Evolutionary conservation across 92 coral and sea anemone genomes (phyloP), one percentile per base, ranked within the genome.

Genomic region (Desmophyllum pertusum): DNA sequence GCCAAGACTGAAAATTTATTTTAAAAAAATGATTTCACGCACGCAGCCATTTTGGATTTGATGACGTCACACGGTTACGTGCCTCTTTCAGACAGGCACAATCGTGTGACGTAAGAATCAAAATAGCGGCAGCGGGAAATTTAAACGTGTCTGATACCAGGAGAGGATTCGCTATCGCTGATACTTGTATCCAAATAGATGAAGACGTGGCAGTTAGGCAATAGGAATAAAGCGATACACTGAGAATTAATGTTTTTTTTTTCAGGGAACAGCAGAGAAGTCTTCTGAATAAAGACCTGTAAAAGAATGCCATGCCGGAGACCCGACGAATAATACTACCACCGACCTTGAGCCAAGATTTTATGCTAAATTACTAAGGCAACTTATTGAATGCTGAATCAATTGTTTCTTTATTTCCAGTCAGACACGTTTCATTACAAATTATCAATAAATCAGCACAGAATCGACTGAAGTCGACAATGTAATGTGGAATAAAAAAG

Each of bases 231-330:
- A 40, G 43, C 23, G 19, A 3, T 5, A 7, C 21, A 69, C 9
- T 35, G 7, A 0, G 17, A 7, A 15, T 15, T 74, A 27, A 7
- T 55, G 21, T 6, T 6, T 63, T 31, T 27, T 27, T 33, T 35
- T 80, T 15, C 61, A 80, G 84, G 76, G 35, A 5, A 66, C 33
- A 33, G 52, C 63, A 36, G 71, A 67, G 15, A 66, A 36, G 30
- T 67, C 73, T 35, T 42, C 64, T 14, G 46, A 80, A 45, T 80
- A 51, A 80, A 48, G 33, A 67, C 37, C 45, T 1, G 6, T 11
- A 21, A n/a, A 46, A 5, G 30, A 25, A 31, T 23, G 62, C 78
- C 10, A 77, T 6, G 57, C n/a, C n/a, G n/a, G n/a, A 57, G 41
- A 59, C 27, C 23, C 71, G n/a, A 39, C n/a, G 4, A 59, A 59